Evolutionary conservation across 2,797 vertebrate genomes (phyloP).

Genomic region (Alca torda): DNA sequence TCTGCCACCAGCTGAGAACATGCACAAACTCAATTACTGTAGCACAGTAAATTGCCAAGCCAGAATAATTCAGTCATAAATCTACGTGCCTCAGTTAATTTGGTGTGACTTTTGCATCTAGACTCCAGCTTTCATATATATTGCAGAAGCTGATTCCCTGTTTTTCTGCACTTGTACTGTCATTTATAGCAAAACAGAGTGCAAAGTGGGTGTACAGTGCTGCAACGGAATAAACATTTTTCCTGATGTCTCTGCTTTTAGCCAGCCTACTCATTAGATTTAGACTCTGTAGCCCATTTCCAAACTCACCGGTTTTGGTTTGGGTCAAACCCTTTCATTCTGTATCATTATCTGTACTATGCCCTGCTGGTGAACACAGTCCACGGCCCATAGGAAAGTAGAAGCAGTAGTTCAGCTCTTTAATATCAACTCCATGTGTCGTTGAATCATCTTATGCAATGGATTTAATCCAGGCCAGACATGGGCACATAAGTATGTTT

Average conservation of each 20-base stretch:
- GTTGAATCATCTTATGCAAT: rapidly evolving
- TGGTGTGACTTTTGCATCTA: background rate
- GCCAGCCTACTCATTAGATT: background rate
- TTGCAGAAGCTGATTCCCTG: background rate
- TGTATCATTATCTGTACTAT: background rate
- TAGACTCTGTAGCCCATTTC: background rate
- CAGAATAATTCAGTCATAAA: background rate
- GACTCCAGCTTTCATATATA: background rate
- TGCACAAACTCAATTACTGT: background rate
- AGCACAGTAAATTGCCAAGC: background rate
- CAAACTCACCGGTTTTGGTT: background rate
- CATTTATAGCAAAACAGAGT: background rate
- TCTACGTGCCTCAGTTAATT: background rate
- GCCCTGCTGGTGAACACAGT: background rate
- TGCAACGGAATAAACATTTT: background rate
- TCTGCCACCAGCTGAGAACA: background rate
- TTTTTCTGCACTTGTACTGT: background rate
- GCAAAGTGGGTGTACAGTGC: background rate
- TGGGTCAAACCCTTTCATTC: background rate
- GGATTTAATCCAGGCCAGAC: background rate
- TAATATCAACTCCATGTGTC: rapidly evolving
- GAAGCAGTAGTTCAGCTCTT: background rate
- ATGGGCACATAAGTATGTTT: rapidly evolving
- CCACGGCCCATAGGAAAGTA: background rate
- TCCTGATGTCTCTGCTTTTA: background rate